A percentile compares a stretch with the other conserved stretches of the same genome.
phyloP scores from a whole-genome alignment of 2,797 vertebrate species.

The Potorous gilbertii region DNA sequence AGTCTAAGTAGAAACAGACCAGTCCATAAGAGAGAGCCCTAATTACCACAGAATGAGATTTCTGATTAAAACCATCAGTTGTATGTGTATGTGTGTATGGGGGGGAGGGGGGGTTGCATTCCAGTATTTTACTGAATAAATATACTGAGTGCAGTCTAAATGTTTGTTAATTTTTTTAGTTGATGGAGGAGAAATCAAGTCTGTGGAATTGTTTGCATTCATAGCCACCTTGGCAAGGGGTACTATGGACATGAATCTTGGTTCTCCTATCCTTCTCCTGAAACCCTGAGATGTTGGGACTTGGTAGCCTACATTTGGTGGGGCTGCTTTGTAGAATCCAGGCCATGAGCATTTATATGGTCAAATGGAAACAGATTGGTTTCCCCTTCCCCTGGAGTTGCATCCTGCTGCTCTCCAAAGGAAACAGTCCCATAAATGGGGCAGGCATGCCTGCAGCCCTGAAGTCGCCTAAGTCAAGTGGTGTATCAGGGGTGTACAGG shows the following conservation, averaged over 20 bases:
- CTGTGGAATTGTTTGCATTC: slow-evolving; percentile 72
- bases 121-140: slow-evolving; percentile 80
- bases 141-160: slow-evolving; percentile 74
- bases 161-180: slow-evolving; percentile 74
- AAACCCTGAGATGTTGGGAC: slow-evolving; percentile 37
- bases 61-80: slow-evolving; percentile 84
- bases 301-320: background rate
- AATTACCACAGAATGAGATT: slow-evolving; percentile 80
- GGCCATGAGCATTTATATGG: slow-evolving; percentile 30
- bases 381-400: slow-evolving; percentile 37
- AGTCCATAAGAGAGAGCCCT: slow-evolving; percentile 73
- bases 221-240: slow-evolving; percentile 49
- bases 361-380: slow-evolving; percentile 59
- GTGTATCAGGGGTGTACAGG: background rate
- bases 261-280: background rate
- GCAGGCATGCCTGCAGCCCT: accelerated
- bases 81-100: background rate
- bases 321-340: slow-evolving; percentile 10
- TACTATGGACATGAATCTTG: slow-evolving; percentile 22
- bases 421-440: background rate
- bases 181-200: slow-evolving; percentile 72
- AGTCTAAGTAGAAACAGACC: slow-evolving; percentile 83
- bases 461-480: background rate
- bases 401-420: background rate
- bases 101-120: slow-evolving; percentile 59